Evolutionary conservation across 30 jellyfish, hydroid and myxozoan species (phyloP), one percentile per base, ranked within the genome.

Genomic region (Hydractinia echinata): DNA sequence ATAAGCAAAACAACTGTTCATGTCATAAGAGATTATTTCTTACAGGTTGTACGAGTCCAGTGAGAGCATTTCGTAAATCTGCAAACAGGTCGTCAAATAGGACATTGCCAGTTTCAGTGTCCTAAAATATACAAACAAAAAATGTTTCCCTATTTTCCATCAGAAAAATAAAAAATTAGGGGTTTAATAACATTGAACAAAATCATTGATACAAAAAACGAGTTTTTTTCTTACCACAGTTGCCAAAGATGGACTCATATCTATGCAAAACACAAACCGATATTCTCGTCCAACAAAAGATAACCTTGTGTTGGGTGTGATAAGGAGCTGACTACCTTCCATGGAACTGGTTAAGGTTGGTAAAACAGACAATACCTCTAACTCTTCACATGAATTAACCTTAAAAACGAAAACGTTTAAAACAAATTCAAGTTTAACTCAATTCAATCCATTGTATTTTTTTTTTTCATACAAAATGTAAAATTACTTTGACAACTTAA

Each of bases 1-100:
- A 5, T 10, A 6, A 62, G 30, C 30, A 5, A 62, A 6, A 13
- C 74, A 64, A 64, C 74, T 64, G 74, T 16, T 13, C 15, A 64
- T 51, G 7, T 6, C 39, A 6, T 8, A 64, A 64, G 39, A 7
- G 39, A n/a, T 64, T 1, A 58, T 5, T 72, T 61, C 98, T 77
- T 82, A 94, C 99, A 53, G 96, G 96, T 87, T 94, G 97, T 49
- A 88, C 87, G 3, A 94, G 86, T 10, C 99, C 99, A 87, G 81
- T 66, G 30, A 94, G 73, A 67, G 97, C 85, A 74, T 94, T 94
- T 83, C 79, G 87, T 88, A 94, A 82, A 54, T 81, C 82, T 13
- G 81, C 95, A 72, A 87, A 94, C 51, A 94, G 72, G 60, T 94
- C 99, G 78, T 94, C 99, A 5, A 85, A 39, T 55, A 94, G 66